phyloP scores from a whole-genome alignment of 64 coral and sea anemone genomes.

The Actinia tenebrosa region DNA sequence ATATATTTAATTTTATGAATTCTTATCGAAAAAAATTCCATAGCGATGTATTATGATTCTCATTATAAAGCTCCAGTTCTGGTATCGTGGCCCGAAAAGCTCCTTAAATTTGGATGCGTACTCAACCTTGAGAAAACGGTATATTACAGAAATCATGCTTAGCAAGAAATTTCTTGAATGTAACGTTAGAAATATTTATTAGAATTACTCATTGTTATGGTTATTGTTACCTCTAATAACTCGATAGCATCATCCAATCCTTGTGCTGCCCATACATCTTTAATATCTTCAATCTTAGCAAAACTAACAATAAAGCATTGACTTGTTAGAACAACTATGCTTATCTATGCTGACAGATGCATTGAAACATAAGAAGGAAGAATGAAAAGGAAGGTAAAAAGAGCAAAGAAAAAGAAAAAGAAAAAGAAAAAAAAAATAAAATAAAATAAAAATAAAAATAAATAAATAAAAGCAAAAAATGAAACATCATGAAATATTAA shows the following conservation, averaged over 20 bases:
- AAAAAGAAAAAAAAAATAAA: background rate
- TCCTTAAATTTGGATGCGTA: too few relatives aligned
- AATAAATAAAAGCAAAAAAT: background rate
- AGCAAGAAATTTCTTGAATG: too few relatives aligned
- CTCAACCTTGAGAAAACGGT: too few relatives aligned
- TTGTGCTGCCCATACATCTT: slow-evolving; percentile 66
- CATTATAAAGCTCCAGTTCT: too few relatives aligned
- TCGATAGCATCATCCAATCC: slow-evolving; percentile 52
- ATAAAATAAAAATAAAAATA: background rate
- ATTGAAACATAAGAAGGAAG: too few relatives aligned
- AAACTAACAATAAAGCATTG: slow-evolving; percentile 28
- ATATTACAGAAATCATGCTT: too few relatives aligned
- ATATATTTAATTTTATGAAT: too few relatives aligned
- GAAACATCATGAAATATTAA: background rate
- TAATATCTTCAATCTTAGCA: slow-evolving; percentile 62
- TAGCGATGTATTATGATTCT: too few relatives aligned
- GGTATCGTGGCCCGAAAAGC: too few relatives aligned
- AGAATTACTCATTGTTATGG: background rate
- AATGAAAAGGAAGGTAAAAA: background rate
- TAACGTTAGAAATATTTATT: background rate
- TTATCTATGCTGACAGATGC: background rate
- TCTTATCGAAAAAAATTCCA: too few relatives aligned
- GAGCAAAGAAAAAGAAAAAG: background rate
- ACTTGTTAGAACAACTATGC: background rate
- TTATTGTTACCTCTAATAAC: slow-evolving; percentile 37